Percentiles rank a stretch among this genome's conserved stretches.
Conservation (phyloP, 2,888 invertebrate species). For the Nasonia oneida region DNA sequence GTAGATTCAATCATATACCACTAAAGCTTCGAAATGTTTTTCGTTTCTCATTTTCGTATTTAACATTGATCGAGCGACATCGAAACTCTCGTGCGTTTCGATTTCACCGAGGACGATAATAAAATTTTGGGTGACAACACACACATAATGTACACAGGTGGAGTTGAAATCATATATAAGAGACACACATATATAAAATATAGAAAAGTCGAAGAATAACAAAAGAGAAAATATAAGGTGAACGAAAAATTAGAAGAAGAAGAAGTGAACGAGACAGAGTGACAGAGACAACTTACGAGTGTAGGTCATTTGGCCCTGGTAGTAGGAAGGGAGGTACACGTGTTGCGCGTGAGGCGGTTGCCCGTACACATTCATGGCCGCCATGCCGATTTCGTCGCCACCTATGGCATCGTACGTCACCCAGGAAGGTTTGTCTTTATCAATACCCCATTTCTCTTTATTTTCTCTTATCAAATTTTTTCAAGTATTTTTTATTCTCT, state of each 20-base stretch:
- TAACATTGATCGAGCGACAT: neutral
- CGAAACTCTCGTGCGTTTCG: neutral
- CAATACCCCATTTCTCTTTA: conserved; percentile 68
- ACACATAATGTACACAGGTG: neutral
- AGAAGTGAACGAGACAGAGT: conserved; percentile 68
- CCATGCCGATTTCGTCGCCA: conserved; percentile 79
- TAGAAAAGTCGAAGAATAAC: conserved; percentile 6
- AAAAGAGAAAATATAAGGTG: conserved; percentile 9
- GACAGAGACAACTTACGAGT: conserved; percentile 86
- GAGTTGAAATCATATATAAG: neutral
- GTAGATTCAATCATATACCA: conserved; percentile 16
- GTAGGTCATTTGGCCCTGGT: conserved; percentile 88
- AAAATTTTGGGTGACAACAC: neutral
- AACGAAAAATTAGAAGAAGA: conserved; percentile 56
- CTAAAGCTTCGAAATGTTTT: neutral
- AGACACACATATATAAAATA: conserved; percentile 6
- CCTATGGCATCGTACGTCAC: conserved; percentile 72
- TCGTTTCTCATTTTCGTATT: neutral
- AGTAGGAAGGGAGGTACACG: conserved; percentile 91
- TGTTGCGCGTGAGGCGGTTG: conserved; percentile 88
- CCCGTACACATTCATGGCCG: conserved; percentile 84
- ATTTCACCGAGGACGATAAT: neutral
- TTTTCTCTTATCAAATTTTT: conserved; percentile 44
- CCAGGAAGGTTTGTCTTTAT: conserved; percentile 67
- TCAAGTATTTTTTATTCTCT: neutral